Evolutionary conservation across 2,888 invertebrate species (phyloP), one percentile per base, ranked within the genome.

Genomic region (Caenorhabditis parvicauda): DNA sequence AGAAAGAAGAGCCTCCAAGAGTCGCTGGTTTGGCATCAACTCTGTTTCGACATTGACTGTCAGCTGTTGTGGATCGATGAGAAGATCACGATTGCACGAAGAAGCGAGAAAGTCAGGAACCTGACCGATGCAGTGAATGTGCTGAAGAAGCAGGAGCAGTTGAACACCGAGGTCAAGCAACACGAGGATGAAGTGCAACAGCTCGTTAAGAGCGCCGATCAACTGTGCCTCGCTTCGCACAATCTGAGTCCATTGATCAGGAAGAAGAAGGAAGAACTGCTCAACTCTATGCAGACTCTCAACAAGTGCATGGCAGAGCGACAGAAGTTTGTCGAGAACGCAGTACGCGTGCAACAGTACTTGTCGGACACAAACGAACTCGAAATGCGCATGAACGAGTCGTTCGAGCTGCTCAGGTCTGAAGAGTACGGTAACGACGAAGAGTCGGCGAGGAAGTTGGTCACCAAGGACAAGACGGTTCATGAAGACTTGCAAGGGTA

Each of bases 51-150:
- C 80, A 87, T 94, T 44, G 90, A 91, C 45, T 89, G 89, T 1
- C 95, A 98, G 82, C 85, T 92, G 74, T 92, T 91, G 80, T 98
- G 96, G 96, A 90, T 96, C 67, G 88, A 88, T 37, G 95, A 95
- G 82, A 90, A 72, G 68, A 82, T 88, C 68, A 89, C 90, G 0
- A 86, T 89, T 0, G 92, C 91, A 0, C 86, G 88, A 0, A 89
- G 90, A 0, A 79, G 80, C 32, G 84, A 84, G 27, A 84, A 89
- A 24, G 92, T 92, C 0, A 88, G 89, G 51, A 93, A 90, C 83
- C 85, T 96, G 38, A 89, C 92, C 78, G 92, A 93, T 76, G 92
- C 93, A 0, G 92, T 94, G 82, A 90, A 89, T 17, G 86, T 90
- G 57, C 87, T 89, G 81, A 95, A 94, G 84, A 94, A 94, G 81